A percentile compares a stretch with the other conserved stretches of the same genome.
These are phyloP conservation scores for Enteromius argenteus DNA, from an alignment of 2,797 vertebrate species.

Conservation along the genomic window DNA sequence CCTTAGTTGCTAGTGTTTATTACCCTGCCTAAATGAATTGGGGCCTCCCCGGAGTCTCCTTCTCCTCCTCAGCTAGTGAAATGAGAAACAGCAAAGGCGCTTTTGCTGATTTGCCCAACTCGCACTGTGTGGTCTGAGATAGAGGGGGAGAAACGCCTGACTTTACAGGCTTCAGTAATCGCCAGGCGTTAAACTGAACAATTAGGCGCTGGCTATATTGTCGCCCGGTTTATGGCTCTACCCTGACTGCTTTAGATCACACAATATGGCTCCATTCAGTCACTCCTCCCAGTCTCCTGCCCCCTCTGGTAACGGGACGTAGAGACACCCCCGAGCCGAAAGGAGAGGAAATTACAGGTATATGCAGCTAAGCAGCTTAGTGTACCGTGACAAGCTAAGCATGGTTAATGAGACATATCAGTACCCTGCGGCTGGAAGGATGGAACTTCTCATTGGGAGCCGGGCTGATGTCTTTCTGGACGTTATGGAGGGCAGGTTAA, in stretches of 20 bases:
- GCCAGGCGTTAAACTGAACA: slow-evolving; percentile 83
- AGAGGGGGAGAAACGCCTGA: slow-evolving; percentile 46
- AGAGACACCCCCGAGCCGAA: slow-evolving; percentile 27
- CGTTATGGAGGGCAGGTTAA: slow-evolving; percentile 13
- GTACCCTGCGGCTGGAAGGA: slow-evolving; percentile 22
- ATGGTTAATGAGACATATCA: slow-evolving; percentile 58
- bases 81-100: slow-evolving; percentile 61
- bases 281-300: slow-evolving; percentile 13
- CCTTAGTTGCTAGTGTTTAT: slow-evolving; percentile 71
- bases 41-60: slow-evolving; percentile 55
- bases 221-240: slow-evolving; percentile 71
- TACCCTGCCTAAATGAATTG: slow-evolving; percentile 75
- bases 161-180: slow-evolving; percentile 81
- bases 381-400: slow-evolving; percentile 51
- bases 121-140: slow-evolving; percentile 76
- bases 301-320: slow-evolving; percentile 4
- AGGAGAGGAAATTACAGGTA: slow-evolving; percentile 57
- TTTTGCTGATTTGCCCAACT: slow-evolving; percentile 72
- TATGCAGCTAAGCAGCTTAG: slow-evolving; percentile 56
- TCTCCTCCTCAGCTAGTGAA: slow-evolving; percentile 70
- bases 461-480: slow-evolving; percentile 31
- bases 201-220: slow-evolving; percentile 80
- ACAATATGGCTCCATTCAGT: slow-evolving; percentile 46
- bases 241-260: slow-evolving; percentile 48
- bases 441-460: slow-evolving; percentile 32